Evolutionary conservation across 2,113 vertebrate genomes (phyloP), one percentile per base, ranked within the genome.

Genomic region (Herpetotheres cachinnans): DNA sequence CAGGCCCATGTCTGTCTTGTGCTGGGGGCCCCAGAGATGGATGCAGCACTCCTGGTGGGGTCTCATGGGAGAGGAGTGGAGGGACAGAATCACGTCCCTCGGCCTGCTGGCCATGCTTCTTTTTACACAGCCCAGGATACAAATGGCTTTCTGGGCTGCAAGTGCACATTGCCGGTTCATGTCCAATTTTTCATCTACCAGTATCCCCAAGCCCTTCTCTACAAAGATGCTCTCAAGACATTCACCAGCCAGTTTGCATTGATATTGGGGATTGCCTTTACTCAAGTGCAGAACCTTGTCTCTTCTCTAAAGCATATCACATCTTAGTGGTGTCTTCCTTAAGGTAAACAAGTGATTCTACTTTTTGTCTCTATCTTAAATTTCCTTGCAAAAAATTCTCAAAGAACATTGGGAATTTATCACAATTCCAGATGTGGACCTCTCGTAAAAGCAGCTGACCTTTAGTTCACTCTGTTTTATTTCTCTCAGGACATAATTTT

Each of bases 101-200:
- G 2, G 22, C n/a, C 34, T 42, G 16, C 30, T 42, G 42, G 42
- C 42, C 42, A 11, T 42, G 42, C 42, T 42, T 42, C 42, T 42
- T 42, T 42, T 42, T 42, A 42, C 42, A 42, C 42, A 42, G 11
- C 42, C 42, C 42, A 14, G 42, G 14, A 42, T 13, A 42, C 42
- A 42, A 42, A 42, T 42, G 11, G 14, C 42, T 42, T 42, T 42
- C 42, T 42, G 42, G 42, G 42, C 42, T n/a, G 24, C 13, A 18
- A 74, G 10, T 0, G 0, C 26, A 6, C 17, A 16, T 26, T 24
- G 30, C 25, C 3, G 2, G 29, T 34, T 74, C 7, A 16, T 18
- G 34, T 65, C 27, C 11, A 65, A 2, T 8, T 61, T 89, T 72
- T 67, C 24, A 16, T 36, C 34, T 36, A 66, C 47, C 10, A 26